Conservation (phyloP, 2,888 invertebrate genomes). For the Venustoraphidia nigricollis region DNA sequence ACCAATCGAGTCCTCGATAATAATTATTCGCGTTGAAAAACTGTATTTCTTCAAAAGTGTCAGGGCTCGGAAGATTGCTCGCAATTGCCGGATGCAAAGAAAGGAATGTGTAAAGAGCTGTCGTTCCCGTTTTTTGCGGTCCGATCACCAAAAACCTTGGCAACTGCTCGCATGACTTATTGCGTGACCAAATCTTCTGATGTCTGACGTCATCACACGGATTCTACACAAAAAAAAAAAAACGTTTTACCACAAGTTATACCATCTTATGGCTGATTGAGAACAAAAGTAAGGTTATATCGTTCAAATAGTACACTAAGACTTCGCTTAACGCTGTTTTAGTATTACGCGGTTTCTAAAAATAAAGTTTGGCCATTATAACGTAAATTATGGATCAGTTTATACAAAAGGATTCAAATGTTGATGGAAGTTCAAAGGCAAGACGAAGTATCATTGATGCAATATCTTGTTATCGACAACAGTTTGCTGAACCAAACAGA, state of each 20-base stretch:
- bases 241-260: constrained; percentile 3
- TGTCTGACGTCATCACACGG: constrained; percentile 90
- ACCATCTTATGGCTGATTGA: background rate
- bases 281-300: constrained; percentile 9
- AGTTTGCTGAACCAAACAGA: no score
- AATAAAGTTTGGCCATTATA: no score
- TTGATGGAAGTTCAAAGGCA: no score
- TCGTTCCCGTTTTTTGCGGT: constrained; percentile 99
- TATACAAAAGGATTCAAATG: no score
- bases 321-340: no score
- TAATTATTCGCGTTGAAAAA: constrained; percentile 99
- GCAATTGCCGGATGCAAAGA: constrained; percentile 86
- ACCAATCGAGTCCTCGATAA: constrained; percentile 91
- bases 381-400: no score
- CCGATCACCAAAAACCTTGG: constrained; percentile 91
- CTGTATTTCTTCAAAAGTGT: constrained; percentile 96
- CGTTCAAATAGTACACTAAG: no score
- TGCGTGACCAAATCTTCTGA: constrained; percentile 85
- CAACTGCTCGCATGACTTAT: constrained; percentile 82
- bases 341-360: no score
- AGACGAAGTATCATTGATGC: no score
- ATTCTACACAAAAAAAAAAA: constrained; percentile 43
- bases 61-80: constrained; percentile 77
- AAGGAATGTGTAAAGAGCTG: constrained; percentile 91
- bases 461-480: no score